Conservation (phyloP, 2,113 vertebrate genomes). For the Delphinus delphis region DNA sequence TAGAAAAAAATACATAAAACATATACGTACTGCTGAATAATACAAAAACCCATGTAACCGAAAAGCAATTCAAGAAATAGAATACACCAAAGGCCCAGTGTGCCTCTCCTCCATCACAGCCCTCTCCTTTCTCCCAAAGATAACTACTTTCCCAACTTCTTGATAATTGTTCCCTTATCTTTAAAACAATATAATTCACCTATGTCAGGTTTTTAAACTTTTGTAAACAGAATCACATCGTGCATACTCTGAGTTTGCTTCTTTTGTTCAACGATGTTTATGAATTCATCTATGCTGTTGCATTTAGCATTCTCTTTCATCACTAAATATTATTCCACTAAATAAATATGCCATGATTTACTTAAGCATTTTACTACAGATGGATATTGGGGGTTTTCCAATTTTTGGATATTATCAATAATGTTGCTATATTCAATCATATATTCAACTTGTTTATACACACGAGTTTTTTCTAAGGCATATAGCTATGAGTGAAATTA, state of each 20-base stretch:
- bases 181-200: background rate
- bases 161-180: background rate
- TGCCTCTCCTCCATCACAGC: background rate
- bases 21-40: background rate
- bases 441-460: background rate
- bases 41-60: background rate
- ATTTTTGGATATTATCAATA: background rate
- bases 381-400: background rate
- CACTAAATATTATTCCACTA: background rate
- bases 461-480: constrained; percentile 1
- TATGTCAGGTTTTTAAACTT: background rate
- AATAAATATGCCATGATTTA: background rate
- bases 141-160: constrained; percentile 24
- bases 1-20: background rate
- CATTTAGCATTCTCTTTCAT: background rate
- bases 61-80: background rate
- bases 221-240: background rate
- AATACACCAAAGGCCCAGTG: background rate
- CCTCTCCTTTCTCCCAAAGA: background rate
- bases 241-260: background rate
- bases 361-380: background rate
- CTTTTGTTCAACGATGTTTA: background rate
- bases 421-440: background rate
- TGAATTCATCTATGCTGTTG: background rate
- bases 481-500: background rate